phyloP scores from a whole-genome alignment of 2,797 vertebrate genomes.

The Pantherophis vulpinus region DNA sequence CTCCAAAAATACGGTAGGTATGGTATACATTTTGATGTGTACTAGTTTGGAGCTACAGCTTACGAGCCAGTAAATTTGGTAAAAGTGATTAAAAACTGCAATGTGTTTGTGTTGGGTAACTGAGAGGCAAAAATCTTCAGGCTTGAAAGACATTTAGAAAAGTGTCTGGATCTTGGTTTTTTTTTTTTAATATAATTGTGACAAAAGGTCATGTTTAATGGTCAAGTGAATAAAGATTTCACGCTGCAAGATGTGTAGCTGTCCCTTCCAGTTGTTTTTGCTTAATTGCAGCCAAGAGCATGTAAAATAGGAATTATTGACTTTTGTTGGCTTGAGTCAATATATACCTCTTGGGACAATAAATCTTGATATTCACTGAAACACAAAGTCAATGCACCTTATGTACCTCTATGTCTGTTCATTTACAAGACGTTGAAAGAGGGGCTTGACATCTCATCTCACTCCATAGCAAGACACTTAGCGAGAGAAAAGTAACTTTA shows the following conservation, averaged over 20 bases:
- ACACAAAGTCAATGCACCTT: slow-evolving; percentile 29
- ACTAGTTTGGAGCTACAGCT: not conserved
- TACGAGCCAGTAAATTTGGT: not conserved
- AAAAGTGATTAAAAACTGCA: not conserved
- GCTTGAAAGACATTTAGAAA: not conserved
- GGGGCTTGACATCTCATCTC: not conserved
- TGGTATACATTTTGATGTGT: not conserved
- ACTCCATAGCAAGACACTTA: not conserved
- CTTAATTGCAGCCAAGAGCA: slow-evolving; percentile 17
- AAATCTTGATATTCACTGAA: slow-evolving; percentile 30
- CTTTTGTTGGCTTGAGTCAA: slow-evolving; percentile 14
- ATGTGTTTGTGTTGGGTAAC: not conserved
- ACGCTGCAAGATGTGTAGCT: not conserved
- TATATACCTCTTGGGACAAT: slow-evolving; percentile 36
- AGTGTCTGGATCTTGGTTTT: not conserved
- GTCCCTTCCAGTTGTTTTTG: slow-evolving; percentile 26
- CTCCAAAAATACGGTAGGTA: not conserved
- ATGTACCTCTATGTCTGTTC: slow-evolving; percentile 17
- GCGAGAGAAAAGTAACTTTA: not conserved
- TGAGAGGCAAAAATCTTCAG: not conserved
- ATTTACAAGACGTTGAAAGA: not conserved
- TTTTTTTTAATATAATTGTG: not conserved
- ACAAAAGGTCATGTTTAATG: slow-evolving; percentile 21
- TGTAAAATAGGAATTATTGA: slow-evolving; percentile 36
- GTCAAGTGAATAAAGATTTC: slow-evolving; percentile 22